phyloP scores from a whole-genome alignment of 1,140 invertebrate species.

The Armadillidium nasatum region DNA sequence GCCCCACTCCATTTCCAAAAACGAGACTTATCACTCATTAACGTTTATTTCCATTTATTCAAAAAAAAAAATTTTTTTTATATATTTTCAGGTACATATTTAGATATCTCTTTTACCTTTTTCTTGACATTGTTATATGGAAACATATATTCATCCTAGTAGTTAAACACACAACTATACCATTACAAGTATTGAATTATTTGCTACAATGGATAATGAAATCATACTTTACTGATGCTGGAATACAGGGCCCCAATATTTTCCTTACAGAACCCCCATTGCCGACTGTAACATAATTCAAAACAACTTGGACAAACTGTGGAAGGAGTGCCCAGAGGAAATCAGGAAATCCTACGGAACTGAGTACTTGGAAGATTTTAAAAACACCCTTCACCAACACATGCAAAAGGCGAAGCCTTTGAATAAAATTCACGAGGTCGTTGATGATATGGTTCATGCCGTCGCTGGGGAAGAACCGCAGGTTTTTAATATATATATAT shows the following conservation, averaged over 20 bases:
- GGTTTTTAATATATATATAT: conserved; percentile 28
- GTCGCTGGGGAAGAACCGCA: conserved; percentile 47
- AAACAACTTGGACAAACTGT: conserved; percentile 46
- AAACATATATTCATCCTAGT: too few species aligned
- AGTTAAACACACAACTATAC: too few species aligned
- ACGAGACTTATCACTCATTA: too few species aligned
- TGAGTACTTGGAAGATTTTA: conserved; percentile 50
- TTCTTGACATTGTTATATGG: too few species aligned
- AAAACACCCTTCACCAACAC: conserved; percentile 40
- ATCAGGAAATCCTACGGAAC: conserved; percentile 49
- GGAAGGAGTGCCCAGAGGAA: conserved; percentile 48
- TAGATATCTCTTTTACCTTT: too few species aligned
- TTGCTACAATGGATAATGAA: too few species aligned
- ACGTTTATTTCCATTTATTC: too few species aligned
- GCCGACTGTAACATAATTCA: conserved; percentile 45
- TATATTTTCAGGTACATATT: too few species aligned
- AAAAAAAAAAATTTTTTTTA: too few species aligned
- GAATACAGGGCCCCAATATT: not conserved
- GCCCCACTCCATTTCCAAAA: too few species aligned
- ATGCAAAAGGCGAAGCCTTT: conserved; percentile 44
- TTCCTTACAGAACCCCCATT: conserved; percentile 48
- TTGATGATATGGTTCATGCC: conserved; percentile 49
- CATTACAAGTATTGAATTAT: too few species aligned
- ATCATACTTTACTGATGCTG: too few species aligned
- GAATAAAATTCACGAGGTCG: conserved; percentile 48